Evolutionary conservation across 2,888 invertebrate genomes (phyloP).

Genomic region (Operophtera brumata): DNA sequence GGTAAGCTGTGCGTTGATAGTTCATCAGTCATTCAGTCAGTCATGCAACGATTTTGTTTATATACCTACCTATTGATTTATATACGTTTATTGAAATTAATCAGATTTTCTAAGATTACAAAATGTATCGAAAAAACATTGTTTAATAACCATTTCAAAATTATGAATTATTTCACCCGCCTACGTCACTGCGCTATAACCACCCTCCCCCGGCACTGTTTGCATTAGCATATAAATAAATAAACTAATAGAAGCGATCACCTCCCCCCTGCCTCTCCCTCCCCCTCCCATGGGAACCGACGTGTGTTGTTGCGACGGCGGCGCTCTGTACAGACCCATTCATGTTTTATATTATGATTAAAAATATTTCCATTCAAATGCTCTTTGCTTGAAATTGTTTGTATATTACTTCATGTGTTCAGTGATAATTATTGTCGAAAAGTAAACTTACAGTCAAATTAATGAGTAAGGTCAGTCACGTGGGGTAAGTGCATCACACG

Average conservation of each 20-base stretch:
- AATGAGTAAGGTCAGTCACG: no score
- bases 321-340: neutral
- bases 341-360: neutral
- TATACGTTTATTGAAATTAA: no score
- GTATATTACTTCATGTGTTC: neutral
- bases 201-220: constrained; percentile 14
- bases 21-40: no score
- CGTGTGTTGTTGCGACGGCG: constrained; percentile 17
- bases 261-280: constrained; percentile 26
- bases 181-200: neutral
- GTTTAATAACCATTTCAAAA: neutral
- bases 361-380: constrained; percentile 9
- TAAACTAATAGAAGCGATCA: constrained; percentile 27
- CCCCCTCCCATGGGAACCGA: constrained; percentile 34
- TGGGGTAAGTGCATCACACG: no score
- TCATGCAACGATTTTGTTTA: no score
- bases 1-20: no score
- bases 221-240: constrained; percentile 36
- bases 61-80: no score
- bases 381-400: neutral
- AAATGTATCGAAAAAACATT: neutral
- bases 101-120: no score
- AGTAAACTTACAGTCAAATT: no score
- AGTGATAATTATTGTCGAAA: no score
- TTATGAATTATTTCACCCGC: constrained; percentile 12